Evolutionary conservation across 2,797 vertebrate species (phyloP).

Genomic region (Platyrinchus mystaceus): DNA sequence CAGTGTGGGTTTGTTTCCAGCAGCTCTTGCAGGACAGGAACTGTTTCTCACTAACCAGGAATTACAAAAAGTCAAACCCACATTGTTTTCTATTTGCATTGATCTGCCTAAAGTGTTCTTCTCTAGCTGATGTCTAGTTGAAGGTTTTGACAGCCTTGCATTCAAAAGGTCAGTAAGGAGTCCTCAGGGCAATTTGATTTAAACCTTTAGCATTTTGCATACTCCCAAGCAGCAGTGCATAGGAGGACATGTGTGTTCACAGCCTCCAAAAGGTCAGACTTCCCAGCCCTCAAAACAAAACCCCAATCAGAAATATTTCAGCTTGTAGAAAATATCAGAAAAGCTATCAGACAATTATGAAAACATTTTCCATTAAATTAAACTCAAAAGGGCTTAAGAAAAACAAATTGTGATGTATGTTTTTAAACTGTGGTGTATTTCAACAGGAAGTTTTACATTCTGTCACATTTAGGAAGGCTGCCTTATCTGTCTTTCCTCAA

Average conservation of each 20-base stretch:
- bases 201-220: conserved; percentile 33
- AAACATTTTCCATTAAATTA: conserved; percentile 5
- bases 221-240: background rate
- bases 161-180: conserved; percentile 60
- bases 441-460: conserved; percentile 1
- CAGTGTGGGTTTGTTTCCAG: background rate
- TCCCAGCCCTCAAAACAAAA: background rate
- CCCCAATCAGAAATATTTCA: background rate
- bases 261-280: conserved; percentile 19
- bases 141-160: conserved; percentile 60
- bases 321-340: background rate
- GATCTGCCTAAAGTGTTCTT: conserved; percentile 34
- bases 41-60: background rate
- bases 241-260: background rate
- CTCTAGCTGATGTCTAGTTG: conserved; percentile 30
- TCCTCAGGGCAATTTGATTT: conserved; percentile 50
- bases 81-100: conserved; percentile 31
- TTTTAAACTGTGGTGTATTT: background rate
- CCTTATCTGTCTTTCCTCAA: conserved; percentile 37
- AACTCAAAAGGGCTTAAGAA: conserved; percentile 9
- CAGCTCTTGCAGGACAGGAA: background rate
- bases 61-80: conserved; percentile 23
- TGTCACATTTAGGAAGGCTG: background rate
- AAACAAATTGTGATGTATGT: background rate
- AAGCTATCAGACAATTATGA: background rate